These are phyloP conservation scores for Tetragonula clypearis DNA, from an alignment of 1,140 invertebrate species.

Conservation along the genomic window DNA sequence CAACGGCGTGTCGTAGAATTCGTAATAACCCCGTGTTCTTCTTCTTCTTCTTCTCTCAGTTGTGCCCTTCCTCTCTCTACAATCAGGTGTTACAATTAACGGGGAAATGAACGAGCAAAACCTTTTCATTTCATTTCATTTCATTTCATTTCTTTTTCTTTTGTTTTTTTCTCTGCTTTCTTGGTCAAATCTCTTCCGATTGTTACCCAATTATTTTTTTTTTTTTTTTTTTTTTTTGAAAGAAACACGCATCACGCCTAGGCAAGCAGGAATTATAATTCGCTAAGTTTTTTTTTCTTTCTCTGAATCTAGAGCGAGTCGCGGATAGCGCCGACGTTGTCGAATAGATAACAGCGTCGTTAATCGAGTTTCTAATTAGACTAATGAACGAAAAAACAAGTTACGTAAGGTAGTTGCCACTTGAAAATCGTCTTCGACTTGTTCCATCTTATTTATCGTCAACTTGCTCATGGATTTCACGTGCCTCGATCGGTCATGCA, in stretches of 20 bases:
- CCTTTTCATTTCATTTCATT: not conserved
- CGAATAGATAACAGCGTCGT: not conserved
- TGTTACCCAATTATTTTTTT: not conserved
- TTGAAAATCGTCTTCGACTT: conserved; percentile 15
- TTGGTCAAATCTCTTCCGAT: too few relatives aligned
- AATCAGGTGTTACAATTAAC: not conserved
- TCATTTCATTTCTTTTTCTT: not conserved
- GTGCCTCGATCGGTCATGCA: not conserved
- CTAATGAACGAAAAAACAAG: conserved; percentile 43
- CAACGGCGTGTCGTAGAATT: conserved; percentile 46
- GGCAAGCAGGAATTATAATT: rapidly evolving
- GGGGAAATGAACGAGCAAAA: too few relatives aligned
- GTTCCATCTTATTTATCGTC: not conserved
- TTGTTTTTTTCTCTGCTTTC: too few relatives aligned
- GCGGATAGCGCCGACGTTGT: not conserved
- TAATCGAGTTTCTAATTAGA: conserved; percentile 30
- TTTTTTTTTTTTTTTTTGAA: not conserved
- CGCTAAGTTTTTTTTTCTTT: too few relatives aligned
- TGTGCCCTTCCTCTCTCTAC: not conserved
- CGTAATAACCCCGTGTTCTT: conserved; percentile 50
- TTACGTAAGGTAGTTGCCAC: conserved; percentile 22
- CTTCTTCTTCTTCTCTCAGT: not conserved
- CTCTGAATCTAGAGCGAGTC: not conserved
- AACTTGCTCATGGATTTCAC: not conserved
- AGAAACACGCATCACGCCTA: not conserved